Evolutionary conservation across 2,113 vertebrate genomes (phyloP).

Genomic region (Kryptolebias marmoratus): DNA sequence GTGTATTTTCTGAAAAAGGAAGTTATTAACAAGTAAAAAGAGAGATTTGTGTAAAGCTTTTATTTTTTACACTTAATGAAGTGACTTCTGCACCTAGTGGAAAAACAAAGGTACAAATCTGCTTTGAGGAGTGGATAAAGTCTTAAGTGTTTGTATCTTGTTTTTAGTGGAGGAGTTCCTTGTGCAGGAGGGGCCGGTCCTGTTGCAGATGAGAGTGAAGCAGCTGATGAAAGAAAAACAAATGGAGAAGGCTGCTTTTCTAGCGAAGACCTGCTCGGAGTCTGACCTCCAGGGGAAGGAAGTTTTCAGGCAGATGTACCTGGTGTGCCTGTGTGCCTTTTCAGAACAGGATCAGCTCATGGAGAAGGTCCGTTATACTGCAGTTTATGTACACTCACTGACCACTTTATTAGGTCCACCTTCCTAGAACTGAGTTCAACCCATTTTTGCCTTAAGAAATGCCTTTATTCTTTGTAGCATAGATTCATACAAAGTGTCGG

Average conservation of each 20-base stretch:
- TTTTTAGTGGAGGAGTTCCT: conserved; percentile 89
- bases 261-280: conserved; percentile 91
- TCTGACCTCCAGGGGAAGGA: conserved; percentile 86
- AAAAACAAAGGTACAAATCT: not conserved
- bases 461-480: too few species aligned
- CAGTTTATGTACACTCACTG: not conserved
- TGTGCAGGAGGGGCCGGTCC: conserved; percentile 86
- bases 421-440: too few species aligned
- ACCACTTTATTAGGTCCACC: not conserved
- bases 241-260: conserved; percentile 84
- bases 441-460: too few species aligned
- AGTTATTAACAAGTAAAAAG: too few species aligned
- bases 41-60: too few species aligned
- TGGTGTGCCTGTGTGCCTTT: conserved; percentile 91
- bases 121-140: not conserved
- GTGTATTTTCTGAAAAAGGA: too few species aligned
- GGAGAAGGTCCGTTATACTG: conserved; percentile 83
- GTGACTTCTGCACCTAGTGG: too few species aligned
- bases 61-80: too few species aligned
- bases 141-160: not conserved
- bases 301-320: conserved; percentile 93
- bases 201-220: conserved; percentile 94
- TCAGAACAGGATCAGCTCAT: conserved; percentile 90
- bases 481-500: too few species aligned
- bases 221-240: conserved; percentile 91